These are phyloP conservation scores for Caranx melampygus DNA, from an alignment of 2,113 vertebrate genomes.

Conservation along the genomic window DNA sequence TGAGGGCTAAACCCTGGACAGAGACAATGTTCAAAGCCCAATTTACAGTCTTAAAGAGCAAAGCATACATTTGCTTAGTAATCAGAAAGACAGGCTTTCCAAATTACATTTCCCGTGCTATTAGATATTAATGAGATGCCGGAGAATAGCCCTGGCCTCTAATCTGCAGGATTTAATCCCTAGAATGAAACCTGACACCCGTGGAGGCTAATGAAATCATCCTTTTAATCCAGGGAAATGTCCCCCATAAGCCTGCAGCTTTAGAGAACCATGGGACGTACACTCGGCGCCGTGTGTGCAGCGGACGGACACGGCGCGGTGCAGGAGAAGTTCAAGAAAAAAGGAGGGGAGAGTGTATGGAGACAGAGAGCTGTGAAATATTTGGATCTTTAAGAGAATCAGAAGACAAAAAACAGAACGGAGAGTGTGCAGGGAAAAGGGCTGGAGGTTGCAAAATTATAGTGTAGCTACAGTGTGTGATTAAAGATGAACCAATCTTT, in stretches of 20 bases:
- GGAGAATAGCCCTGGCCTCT: constrained; percentile 77
- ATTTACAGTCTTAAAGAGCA: constrained; percentile 78
- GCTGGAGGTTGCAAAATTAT: constrained; percentile 32
- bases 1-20: constrained; percentile 62
- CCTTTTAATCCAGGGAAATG: constrained; percentile 83
- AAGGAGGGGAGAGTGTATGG: constrained; percentile 9
- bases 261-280: constrained; percentile 64
- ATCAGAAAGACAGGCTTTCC: constrained; percentile 76
- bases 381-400: constrained; percentile 27
- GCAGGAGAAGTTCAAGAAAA: constrained; percentile 39
- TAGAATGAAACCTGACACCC: constrained; percentile 84
- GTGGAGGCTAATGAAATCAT: constrained; percentile 85
- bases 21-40: constrained; percentile 73
- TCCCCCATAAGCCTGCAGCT: constrained; percentile 75
- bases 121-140: constrained; percentile 86
- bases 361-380: constrained; percentile 21
- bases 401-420: constrained; percentile 16
- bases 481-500: constrained; percentile 68
- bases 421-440: constrained; percentile 9
- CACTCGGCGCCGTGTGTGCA: constrained; percentile 20
- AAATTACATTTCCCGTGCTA: constrained; percentile 81
- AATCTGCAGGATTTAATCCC: constrained; percentile 85
- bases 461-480: constrained; percentile 34
- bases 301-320: constrained; percentile 41
- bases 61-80: constrained; percentile 79